Evolutionary conservation across 2,888 invertebrate genomes (phyloP).

Genomic region (Lasioglossum oenotherae): DNA sequence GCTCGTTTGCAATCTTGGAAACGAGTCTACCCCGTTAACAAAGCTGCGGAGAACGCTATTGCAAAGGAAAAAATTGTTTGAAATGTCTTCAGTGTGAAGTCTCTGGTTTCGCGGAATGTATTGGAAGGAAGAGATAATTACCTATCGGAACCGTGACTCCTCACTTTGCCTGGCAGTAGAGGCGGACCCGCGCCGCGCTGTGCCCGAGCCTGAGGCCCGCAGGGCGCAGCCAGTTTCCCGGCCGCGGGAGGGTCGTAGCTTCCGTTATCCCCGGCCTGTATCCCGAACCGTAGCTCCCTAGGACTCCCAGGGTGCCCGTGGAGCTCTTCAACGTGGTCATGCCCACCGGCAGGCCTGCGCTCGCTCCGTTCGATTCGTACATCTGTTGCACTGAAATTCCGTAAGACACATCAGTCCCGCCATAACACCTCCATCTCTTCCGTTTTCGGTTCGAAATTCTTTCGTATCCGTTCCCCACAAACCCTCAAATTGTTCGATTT

Average conservation of each 20-base stretch:
- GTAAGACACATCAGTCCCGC: slow-evolving; percentile 83
- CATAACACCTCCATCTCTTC: slow-evolving; percentile 72
- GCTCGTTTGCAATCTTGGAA: too few relatives aligned
- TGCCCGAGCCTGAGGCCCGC: slow-evolving; percentile 92
- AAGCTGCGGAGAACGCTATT: too few relatives aligned
- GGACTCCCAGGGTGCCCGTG: slow-evolving; percentile 86
- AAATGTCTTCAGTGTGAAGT: too few relatives aligned
- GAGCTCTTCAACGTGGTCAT: slow-evolving; percentile 85
- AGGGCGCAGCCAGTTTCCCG: slow-evolving; percentile 99
- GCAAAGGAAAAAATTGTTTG: too few relatives aligned
- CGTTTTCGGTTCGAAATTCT: slow-evolving; percentile 39
- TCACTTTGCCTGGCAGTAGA: slow-evolving; percentile 91
- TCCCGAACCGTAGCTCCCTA: slow-evolving; percentile 83
- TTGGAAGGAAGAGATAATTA: slow-evolving; percentile 62
- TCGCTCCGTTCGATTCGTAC: slow-evolving; percentile 90
- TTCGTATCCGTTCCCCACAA: neutral
- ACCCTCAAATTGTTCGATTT: neutral
- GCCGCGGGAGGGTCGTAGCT: slow-evolving; percentile 85
- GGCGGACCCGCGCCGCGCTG: slow-evolving; percentile 92
- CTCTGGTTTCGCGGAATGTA: neutral
- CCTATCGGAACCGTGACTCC: slow-evolving; percentile 86
- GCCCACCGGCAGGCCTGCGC: slow-evolving; percentile 82
- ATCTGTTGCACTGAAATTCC: slow-evolving; percentile 90
- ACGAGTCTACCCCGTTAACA: too few relatives aligned
- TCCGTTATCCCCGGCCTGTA: slow-evolving; percentile 82